Conservation (phyloP, 2,113 vertebrate genomes). For the Cettia cetti region DNA sequence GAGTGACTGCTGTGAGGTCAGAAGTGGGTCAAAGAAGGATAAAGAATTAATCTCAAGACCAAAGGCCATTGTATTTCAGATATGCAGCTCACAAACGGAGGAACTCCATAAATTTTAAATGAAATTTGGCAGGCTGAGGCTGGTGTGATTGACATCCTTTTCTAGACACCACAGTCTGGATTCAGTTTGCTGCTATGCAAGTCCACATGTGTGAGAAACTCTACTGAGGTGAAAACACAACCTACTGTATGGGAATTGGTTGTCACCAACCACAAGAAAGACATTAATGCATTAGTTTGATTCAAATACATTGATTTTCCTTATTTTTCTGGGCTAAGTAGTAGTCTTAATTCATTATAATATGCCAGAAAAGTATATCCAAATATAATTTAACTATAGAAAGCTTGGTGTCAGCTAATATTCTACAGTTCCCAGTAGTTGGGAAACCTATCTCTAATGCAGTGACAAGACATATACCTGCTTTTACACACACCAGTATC, state of each 20-base stretch:
- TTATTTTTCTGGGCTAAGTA: background rate
- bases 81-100: background rate
- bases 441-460: background rate
- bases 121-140: background rate
- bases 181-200: background rate
- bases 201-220: background rate
- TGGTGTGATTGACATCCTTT: background rate
- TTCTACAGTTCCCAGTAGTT: background rate
- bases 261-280: background rate
- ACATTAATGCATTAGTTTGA: background rate
- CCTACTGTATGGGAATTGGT: background rate
- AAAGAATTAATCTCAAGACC: slow-evolving; percentile 18
- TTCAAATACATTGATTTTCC: background rate
- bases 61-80: background rate
- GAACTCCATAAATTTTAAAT: background rate
- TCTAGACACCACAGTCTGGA: background rate
- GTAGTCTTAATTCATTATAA: background rate
- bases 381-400: background rate
- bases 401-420: background rate
- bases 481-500: background rate
- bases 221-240: background rate
- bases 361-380: background rate
- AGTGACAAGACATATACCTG: background rate
- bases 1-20: background rate
- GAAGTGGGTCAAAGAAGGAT: slow-evolving; percentile 15